Evolutionary conservation across 2,113 vertebrate genomes (phyloP).

Genomic region (Chaetops frenatus): DNA sequence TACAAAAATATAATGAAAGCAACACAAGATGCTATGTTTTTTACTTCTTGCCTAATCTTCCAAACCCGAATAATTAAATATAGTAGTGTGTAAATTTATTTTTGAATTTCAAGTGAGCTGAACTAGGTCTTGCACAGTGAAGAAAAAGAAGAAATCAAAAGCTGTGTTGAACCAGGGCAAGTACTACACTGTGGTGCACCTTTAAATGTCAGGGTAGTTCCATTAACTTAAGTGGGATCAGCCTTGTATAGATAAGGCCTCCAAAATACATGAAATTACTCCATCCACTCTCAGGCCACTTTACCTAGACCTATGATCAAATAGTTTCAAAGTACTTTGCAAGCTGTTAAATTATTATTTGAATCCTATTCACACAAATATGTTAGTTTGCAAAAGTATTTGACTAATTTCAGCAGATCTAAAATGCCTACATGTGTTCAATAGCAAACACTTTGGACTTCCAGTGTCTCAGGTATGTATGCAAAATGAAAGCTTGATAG

Average conservation of each 20-base stretch:
- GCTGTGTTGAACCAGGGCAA: not conserved
- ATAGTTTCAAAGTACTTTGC: not conserved
- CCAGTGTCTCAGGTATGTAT: not conserved
- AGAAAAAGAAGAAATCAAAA: not conserved
- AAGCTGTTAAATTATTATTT: not conserved
- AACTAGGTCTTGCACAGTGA: not conserved
- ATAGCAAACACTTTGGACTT: not conserved
- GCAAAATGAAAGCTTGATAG: not conserved
- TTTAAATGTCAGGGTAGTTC: not conserved
- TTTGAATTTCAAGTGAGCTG: not conserved
- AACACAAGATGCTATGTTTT: not conserved
- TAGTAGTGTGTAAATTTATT: not conserved
- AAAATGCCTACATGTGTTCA: not conserved
- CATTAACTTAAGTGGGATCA: not conserved
- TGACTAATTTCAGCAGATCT: not conserved
- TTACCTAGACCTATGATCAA: not conserved
- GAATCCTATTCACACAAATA: not conserved
- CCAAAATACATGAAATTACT: not conserved
- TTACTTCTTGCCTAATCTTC: not conserved
- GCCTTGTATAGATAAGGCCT: not conserved
- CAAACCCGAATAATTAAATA: not conserved
- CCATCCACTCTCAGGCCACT: not conserved
- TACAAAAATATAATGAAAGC: not conserved
- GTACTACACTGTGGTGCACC: not conserved
- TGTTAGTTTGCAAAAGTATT: not conserved